phyloP scores from a whole-genome alignment of 2,888 invertebrate genomes.

The Parascotia fuliginaria region DNA sequence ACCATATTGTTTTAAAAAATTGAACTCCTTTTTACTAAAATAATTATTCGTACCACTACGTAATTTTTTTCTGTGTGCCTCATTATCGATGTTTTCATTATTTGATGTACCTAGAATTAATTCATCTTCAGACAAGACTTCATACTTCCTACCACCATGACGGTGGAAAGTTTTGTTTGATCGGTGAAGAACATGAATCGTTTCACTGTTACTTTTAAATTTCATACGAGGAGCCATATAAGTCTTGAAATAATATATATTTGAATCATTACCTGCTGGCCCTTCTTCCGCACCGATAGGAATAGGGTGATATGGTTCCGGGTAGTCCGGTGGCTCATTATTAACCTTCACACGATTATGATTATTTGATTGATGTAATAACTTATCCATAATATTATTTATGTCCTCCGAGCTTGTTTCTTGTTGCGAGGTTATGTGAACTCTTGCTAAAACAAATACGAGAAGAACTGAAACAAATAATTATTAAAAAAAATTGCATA shows the following conservation, averaged over 20 bases:
- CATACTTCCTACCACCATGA: constrained; percentile 3
- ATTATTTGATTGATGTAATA: constrained; percentile 39
- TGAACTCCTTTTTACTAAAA: neutral
- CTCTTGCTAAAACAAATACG: constrained; percentile 10
- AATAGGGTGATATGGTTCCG: constrained; percentile 3
- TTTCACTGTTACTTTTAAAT: constrained; percentile 19
- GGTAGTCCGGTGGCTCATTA: neutral
- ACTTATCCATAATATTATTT: constrained; percentile 42
- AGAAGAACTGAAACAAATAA: constrained; percentile 23
- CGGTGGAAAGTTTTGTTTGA: constrained; percentile 10
- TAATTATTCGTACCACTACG: neutral
- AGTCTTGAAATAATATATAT: constrained; percentile 46
- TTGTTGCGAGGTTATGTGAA: constrained; percentile 10
- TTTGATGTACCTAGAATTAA: constrained; percentile 11
- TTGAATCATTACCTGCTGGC: constrained; percentile 40
- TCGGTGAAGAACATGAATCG: neutral
- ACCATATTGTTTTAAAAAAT: constrained; percentile 1
- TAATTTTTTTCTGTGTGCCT: constrained; percentile 4
- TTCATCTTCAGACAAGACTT: constrained; percentile 11
- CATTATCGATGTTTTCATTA: constrained; percentile 5
- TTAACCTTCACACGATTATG: constrained; percentile 5
- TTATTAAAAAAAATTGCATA: neutral
- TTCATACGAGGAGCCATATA: constrained; percentile 13
- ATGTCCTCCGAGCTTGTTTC: constrained; percentile 35
- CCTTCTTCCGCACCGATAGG: neutral